phyloP scores from a whole-genome alignment of 53 echinoderm and acorn worm species.

The Luidia sarsii region DNA sequence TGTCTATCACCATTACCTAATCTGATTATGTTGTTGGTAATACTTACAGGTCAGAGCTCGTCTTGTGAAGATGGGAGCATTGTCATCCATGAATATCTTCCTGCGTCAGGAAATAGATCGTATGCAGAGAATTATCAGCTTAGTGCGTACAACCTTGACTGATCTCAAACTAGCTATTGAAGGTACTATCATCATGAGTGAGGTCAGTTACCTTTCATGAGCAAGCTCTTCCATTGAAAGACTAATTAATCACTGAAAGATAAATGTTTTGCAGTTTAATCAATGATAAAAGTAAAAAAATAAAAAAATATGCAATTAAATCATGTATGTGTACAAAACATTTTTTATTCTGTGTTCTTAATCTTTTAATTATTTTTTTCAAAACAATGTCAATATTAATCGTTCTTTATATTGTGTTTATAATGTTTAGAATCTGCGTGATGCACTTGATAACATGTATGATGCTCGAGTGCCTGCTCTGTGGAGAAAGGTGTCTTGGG shows the following conservation, averaged over 20 bases:
- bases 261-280: neutral
- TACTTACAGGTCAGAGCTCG: constrained; percentile 87
- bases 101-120: constrained; percentile 96
- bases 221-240: too few species aligned
- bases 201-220: too few species aligned
- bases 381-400: too few species aligned
- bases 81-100: constrained; percentile 99
- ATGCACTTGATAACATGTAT: constrained; percentile 97
- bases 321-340: too few species aligned
- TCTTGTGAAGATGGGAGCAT: constrained; percentile 94
- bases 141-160: constrained; percentile 86
- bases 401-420: too few species aligned
- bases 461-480: constrained; percentile 93
- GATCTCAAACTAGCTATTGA: constrained; percentile 96
- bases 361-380: too few species aligned
- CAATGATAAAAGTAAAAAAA: neutral
- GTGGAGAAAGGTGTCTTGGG: constrained; percentile 95
- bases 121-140: constrained; percentile 96
- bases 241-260: neutral
- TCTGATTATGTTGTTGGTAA: too few species aligned
- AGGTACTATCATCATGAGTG: constrained; percentile 99
- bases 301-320: neutral
- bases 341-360: too few species aligned
- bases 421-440: constrained; percentile 79
- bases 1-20: too few species aligned